Evolutionary conservation across 2,113 vertebrate genomes (phyloP), one percentile per base, ranked within the genome.

Genomic region (Menidia beryllina): DNA sequence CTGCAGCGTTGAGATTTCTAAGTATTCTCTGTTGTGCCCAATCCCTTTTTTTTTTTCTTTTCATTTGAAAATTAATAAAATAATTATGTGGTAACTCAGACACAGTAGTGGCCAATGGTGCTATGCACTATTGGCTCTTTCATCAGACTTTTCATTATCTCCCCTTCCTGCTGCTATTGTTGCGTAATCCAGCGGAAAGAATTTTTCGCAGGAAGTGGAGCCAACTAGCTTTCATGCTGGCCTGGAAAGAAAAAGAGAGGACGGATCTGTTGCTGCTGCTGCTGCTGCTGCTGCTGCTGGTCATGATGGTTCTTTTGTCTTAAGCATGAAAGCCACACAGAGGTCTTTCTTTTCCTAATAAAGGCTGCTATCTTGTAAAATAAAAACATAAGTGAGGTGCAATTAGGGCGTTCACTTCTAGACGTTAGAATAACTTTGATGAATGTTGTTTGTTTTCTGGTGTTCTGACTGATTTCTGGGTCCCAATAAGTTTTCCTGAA

Each of bases 121-220:
- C 67, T 66, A 15, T 59, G 66, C 72, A 77, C 74, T 77, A 6
- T 72, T 67, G 70, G 55, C 58, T 26, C 62, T 82, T 82, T 80
- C 69, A 82, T 81, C 60, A 69, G 69, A 80, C 58, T 63, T 17
- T 79, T 79, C 71, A 75, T 83, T 88, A 83, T 83, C 75, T 76
- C 64, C 41, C 14, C 77, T 88, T 91, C 87, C 87, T 89, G 81
- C 75, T 84, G 85, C 79, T 85, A 74, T 83, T 87, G 84, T 83
- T 86, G 72, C 79, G 9, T 81, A 85, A 87, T 84, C 69, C 77
- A 79, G 81, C 19, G 55, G 84, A 87, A 81, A 63, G 26, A 66
- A 53, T 85, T 69, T 64, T 57, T 19, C 56, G 55, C 19, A 7
- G 52, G 69, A 70, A 79, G 69, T 23, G n/a, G 59, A 81, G 79